Evolutionary conservation across 2,888 invertebrate species (phyloP).

Genomic region (Carcina quercana): DNA sequence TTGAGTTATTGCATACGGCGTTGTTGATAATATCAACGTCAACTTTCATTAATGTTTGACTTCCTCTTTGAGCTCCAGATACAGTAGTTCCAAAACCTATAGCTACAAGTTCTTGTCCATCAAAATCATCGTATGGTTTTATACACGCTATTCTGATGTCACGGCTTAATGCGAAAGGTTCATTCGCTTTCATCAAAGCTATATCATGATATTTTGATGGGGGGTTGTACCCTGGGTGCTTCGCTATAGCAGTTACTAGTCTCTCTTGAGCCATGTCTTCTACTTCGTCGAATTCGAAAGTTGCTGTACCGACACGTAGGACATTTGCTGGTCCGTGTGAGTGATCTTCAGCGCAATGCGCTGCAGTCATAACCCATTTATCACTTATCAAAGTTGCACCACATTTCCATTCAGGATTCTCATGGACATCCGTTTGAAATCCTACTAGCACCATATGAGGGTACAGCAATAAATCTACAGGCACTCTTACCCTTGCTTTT

Average conservation of each 20-base stretch:
- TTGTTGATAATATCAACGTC: conserved; percentile 51
- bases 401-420: conserved; percentile 50
- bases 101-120: conserved; percentile 58
- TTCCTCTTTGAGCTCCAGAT: conserved; percentile 49
- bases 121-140: conserved; percentile 35
- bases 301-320: conserved; percentile 70
- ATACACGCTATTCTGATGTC: conserved; percentile 78
- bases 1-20: conserved; percentile 46
- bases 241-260: conserved; percentile 45
- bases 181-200: conserved; percentile 73
- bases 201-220: conserved; percentile 78
- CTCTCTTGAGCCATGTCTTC: conserved; percentile 70
- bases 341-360: conserved; percentile 55
- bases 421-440: conserved; percentile 24
- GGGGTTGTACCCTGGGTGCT: conserved; percentile 73
- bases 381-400: conserved; percentile 58
- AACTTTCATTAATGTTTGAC: conserved; percentile 64
- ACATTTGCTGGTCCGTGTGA: conserved; percentile 63
- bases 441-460: conserved; percentile 78
- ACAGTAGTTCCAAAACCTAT: conserved; percentile 77
- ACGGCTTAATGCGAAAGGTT: conserved; percentile 59
- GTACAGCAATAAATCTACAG: conserved; percentile 66
- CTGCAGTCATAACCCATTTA: conserved; percentile 61
- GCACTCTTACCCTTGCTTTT: conserved; percentile 43
- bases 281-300: conserved; percentile 62